Percentiles rank a stretch among this genome's conserved stretches.
phyloP scores from a whole-genome alignment of 2,797 vertebrate species.

The Microctenopoma lineatum region DNA sequence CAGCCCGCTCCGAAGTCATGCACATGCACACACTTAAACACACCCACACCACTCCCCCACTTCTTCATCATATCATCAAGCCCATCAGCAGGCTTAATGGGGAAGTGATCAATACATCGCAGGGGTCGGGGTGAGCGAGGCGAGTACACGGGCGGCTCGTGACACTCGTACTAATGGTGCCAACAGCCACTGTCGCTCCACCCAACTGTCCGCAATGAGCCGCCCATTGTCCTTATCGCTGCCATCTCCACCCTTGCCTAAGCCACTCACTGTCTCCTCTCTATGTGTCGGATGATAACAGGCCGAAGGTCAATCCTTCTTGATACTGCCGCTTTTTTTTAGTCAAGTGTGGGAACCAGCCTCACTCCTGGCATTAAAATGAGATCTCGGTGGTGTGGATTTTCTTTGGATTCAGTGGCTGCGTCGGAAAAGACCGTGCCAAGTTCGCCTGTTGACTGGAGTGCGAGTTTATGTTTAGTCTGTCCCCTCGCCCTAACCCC shows the following conservation, averaged over 20 bases:
- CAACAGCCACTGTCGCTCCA: neutral
- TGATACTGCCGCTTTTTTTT: constrained; percentile 55
- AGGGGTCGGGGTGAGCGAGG: constrained; percentile 66
- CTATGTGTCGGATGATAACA: constrained; percentile 47
- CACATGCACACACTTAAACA: constrained; percentile 66
- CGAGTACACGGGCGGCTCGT: constrained; percentile 46
- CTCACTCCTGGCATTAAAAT: constrained; percentile 34
- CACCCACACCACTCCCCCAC: constrained; percentile 28
- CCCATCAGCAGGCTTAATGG: constrained; percentile 76
- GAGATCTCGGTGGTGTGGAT: constrained; percentile 24
- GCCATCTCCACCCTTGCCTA: constrained; percentile 36
- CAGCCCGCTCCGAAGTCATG: constrained; percentile 54
- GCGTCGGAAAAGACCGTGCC: neutral
- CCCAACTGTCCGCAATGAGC: constrained; percentile 42
- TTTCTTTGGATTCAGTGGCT: constrained; percentile 4
- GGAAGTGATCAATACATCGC: constrained; percentile 70
- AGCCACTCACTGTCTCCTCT: constrained; percentile 60
- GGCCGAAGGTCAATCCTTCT: constrained; percentile 74
- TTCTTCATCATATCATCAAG: constrained; percentile 76
- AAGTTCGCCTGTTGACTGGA: constrained; percentile 26
- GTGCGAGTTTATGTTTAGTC: constrained; percentile 40
- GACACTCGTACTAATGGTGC: constrained; percentile 72
- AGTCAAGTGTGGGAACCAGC: constrained; percentile 39
- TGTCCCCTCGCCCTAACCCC: constrained; percentile 65
- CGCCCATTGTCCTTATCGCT: constrained; percentile 62